Conservation (phyloP, 2,888 invertebrate species). For the Pteria penguin region DNA sequence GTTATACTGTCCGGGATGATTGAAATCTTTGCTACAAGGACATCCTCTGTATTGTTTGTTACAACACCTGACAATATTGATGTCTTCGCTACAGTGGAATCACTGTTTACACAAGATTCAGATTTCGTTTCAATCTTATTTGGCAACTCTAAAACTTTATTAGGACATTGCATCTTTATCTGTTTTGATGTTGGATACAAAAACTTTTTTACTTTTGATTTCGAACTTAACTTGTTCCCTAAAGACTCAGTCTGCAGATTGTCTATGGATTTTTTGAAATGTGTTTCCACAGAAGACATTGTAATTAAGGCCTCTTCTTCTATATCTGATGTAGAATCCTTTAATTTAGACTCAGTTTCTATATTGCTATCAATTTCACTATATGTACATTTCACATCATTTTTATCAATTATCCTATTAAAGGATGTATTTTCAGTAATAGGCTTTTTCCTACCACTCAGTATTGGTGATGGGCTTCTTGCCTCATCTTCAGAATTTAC, state of each 20-base stretch:
- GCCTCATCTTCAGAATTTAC: background rate
- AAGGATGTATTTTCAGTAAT: too few relatives aligned
- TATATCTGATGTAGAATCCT: background rate
- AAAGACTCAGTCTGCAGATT: background rate
- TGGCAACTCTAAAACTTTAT: constrained; percentile 51
- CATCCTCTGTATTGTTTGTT: too few relatives aligned
- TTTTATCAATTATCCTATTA: too few relatives aligned
- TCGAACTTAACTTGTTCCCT: background rate
- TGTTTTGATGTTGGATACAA: constrained; percentile 62
- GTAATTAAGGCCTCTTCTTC: background rate
- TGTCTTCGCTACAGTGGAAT: too few relatives aligned
- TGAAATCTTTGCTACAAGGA: too few relatives aligned
- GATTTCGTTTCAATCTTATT: constrained; percentile 1
- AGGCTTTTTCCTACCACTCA: too few relatives aligned
- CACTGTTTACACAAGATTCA: too few relatives aligned
- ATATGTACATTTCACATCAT: background rate
- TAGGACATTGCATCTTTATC: constrained; percentile 51
- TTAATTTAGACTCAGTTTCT: background rate
- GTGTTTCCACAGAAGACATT: background rate
- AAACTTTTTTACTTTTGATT: constrained; percentile 45
- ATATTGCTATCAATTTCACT: background rate
- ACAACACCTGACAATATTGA: too few relatives aligned
- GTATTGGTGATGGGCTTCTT: too few relatives aligned
- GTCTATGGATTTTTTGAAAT: background rate
- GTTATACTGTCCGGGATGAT: too few relatives aligned